phyloP scores from a whole-genome alignment of 2,797 vertebrate species.

The Furcifer pardalis region DNA sequence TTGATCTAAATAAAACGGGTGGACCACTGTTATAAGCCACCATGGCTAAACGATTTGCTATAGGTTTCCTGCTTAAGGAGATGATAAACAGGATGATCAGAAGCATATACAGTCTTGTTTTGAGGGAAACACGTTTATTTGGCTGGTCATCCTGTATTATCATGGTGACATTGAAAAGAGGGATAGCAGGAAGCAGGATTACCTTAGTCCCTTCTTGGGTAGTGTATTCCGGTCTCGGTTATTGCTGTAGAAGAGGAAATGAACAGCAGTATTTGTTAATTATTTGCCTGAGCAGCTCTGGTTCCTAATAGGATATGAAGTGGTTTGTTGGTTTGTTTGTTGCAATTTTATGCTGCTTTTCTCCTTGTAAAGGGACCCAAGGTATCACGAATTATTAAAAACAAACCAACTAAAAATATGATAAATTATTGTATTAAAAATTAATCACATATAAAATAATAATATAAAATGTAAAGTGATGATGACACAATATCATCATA shows the following conservation, averaged over 20 bases:
- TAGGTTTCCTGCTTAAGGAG: neutral
- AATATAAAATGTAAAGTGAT: no score
- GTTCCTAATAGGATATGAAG: neutral
- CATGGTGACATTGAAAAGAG: neutral
- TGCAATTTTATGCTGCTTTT: no score
- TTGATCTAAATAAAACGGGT: neutral
- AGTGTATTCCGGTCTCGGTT: conserved; percentile 92
- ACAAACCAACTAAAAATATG: no score
- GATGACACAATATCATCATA: no score
- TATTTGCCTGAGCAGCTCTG: conserved; percentile 9
- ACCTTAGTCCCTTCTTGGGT: conserved; percentile 96
- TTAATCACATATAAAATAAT: no score
- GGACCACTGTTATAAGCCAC: conserved; percentile 4
- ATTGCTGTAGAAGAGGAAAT: conserved; percentile 76
- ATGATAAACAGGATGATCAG: neutral
- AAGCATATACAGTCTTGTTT: neutral
- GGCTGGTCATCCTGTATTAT: neutral
- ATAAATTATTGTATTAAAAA: no score
- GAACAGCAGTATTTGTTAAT: conserved; percentile 39
- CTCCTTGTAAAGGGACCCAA: no score
- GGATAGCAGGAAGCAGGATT: conserved; percentile 40
- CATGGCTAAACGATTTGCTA: conserved; percentile 15
- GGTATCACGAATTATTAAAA: no score
- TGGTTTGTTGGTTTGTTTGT: neutral
- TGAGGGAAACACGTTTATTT: neutral